Percentiles rank a stretch among this genome's conserved stretches.
These are phyloP conservation scores for Gisinianus flammeolus DNA, from an alignment of 2,888 invertebrate genomes.

Conservation along the genomic window DNA sequence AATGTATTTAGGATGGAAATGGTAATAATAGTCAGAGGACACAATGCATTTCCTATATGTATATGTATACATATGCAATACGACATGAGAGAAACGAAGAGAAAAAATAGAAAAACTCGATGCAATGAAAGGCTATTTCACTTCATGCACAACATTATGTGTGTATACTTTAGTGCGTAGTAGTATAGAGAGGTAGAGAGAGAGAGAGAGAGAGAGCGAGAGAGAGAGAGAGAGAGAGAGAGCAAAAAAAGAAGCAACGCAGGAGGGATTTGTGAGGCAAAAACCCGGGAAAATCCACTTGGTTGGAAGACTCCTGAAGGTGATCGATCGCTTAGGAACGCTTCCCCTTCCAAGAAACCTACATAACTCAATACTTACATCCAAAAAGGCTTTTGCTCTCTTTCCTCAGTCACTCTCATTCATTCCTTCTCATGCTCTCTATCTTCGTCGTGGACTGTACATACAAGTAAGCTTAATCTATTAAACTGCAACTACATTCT, in stretches of 20 bases:
- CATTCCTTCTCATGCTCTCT: background rate
- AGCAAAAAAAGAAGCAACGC: slow-evolving; percentile 11
- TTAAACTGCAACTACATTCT: background rate
- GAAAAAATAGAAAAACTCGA: background rate
- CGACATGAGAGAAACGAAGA: background rate
- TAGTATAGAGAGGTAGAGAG: background rate
- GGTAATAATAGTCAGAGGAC: background rate
- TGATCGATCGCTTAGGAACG: slow-evolving; percentile 43
- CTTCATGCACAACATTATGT: background rate
- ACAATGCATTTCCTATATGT: background rate
- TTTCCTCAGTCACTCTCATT: slow-evolving; percentile 20
- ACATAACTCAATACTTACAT: slow-evolving; percentile 23
- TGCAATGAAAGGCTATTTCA: slow-evolving; percentile 1
- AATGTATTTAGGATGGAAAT: background rate
- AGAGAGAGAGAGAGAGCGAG: background rate
- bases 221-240: background rate
- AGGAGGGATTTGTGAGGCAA: slow-evolving; percentile 25
- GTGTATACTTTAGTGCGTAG: background rate
- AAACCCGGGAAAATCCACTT: slow-evolving; percentile 36
- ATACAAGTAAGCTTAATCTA: background rate
- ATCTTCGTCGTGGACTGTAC: background rate
- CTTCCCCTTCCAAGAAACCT: slow-evolving; percentile 31
- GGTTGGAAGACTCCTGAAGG: slow-evolving; percentile 34
- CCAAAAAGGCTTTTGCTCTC: slow-evolving; percentile 23
- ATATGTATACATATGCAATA: background rate